These are phyloP conservation scores for Eudemis profundana DNA, from an alignment of 2,888 invertebrate species.

Conservation along the genomic window DNA sequence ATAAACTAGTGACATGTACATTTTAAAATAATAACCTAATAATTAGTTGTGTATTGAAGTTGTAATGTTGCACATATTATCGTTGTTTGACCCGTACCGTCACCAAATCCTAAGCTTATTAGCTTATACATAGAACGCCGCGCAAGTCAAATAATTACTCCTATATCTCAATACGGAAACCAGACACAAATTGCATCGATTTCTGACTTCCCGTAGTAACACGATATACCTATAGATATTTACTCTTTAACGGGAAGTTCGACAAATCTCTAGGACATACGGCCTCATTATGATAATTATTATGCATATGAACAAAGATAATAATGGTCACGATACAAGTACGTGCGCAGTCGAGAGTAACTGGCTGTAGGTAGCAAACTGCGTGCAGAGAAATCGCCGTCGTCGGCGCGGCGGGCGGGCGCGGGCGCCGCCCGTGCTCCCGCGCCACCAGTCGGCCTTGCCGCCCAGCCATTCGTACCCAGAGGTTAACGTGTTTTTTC, in stretches of 20 bases:
- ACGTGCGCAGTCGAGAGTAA: conserved; percentile 35
- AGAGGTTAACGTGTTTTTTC: conserved; percentile 82
- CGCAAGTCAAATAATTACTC: background rate
- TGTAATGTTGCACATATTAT: background rate
- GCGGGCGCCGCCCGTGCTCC: conserved; percentile 11
- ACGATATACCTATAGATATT: background rate
- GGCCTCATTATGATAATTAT: conserved; percentile 33
- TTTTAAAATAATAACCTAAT: background rate
- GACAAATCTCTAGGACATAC: conserved; percentile 25
- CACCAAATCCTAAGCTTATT: too few relatives aligned
- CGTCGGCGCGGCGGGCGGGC: conserved; percentile 22
- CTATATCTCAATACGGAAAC: background rate
- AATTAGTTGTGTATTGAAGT: background rate
- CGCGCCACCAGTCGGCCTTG: conserved; percentile 73
- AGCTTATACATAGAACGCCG: background rate
- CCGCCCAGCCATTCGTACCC: conserved; percentile 77
- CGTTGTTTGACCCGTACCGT: background rate
- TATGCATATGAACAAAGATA: conserved; percentile 41
- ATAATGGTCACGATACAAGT: conserved; percentile 27
- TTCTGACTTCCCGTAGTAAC: conserved; percentile 8
- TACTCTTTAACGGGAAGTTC: conserved; percentile 25
- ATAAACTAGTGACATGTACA: background rate
- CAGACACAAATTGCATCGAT: background rate
- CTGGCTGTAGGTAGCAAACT: conserved; percentile 28
- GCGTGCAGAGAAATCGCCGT: conserved; percentile 20